Percentiles rank a stretch among this genome's conserved stretches.
Conservation (phyloP, 2,888 invertebrate genomes). For the Alcis repandata region DNA sequence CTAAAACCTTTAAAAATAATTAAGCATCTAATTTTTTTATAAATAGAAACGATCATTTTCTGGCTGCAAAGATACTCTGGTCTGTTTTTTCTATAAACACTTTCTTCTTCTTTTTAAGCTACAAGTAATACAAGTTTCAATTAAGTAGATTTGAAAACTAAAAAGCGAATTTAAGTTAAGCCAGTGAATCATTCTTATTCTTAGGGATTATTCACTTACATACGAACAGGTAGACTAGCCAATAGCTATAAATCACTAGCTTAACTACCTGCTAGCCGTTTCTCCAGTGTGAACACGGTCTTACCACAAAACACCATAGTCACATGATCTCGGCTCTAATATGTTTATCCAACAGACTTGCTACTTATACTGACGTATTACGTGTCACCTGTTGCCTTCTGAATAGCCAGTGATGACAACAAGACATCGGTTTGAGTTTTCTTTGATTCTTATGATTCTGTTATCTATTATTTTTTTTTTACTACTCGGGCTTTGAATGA, state of each 20-base stretch:
- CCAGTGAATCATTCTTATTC: too few relatives aligned
- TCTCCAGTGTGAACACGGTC: constrained; percentile 44
- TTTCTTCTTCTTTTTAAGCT: too few relatives aligned
- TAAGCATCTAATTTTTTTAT: too few relatives aligned
- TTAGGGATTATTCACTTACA: too few relatives aligned
- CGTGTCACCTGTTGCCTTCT: constrained; percentile 27
- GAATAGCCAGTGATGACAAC: constrained; percentile 17
- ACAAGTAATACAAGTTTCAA: too few relatives aligned
- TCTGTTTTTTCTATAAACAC: too few relatives aligned
- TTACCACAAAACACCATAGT: constrained; percentile 57
- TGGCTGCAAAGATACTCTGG: too few relatives aligned
- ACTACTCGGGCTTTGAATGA: too few relatives aligned
- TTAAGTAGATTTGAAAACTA: too few relatives aligned
- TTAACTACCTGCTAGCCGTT: neutral
- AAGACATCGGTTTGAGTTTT: neutral
- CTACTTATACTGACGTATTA: constrained; percentile 26
- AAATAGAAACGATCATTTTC: too few relatives aligned
- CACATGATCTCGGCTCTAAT: constrained; percentile 73
- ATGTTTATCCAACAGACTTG: constrained; percentile 66
- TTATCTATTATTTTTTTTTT: neutral
- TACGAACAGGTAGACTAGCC: neutral
- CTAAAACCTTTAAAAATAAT: too few relatives aligned
- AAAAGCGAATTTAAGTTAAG: neutral
- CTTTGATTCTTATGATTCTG: neutral
- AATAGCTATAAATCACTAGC: neutral